Evolutionary conservation across 2,113 vertebrate genomes (phyloP).

Genomic region (Thomomys bottae): DNA sequence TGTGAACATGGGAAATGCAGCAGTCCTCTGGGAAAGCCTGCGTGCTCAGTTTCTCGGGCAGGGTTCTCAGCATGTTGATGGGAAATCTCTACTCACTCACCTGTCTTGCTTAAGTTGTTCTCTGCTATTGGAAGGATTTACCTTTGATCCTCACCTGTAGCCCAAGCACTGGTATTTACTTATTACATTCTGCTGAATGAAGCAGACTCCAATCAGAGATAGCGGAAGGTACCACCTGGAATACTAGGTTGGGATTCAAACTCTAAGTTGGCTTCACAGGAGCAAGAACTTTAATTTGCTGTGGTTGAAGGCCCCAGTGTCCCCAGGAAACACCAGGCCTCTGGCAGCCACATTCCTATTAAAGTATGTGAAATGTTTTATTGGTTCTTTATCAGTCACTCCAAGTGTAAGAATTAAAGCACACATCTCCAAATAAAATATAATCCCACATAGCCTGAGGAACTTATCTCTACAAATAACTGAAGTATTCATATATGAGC

Average conservation of each 20-base stretch:
- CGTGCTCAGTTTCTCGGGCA: not conserved
- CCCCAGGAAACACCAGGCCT: not conserved
- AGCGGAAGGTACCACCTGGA: not conserved
- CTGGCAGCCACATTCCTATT: not conserved
- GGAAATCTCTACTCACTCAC: not conserved
- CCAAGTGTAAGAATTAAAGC: not conserved
- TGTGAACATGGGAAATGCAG: not conserved
- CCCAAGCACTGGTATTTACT: not conserved
- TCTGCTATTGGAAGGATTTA: not conserved
- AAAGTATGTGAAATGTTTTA: not conserved
- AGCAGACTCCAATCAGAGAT: not conserved
- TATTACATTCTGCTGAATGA: not conserved
- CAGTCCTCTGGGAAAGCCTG: not conserved
- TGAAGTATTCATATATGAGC: not conserved
- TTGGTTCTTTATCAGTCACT: not conserved
- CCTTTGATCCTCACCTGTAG: not conserved
- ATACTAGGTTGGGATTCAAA: not conserved
- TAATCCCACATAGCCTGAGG: not conserved
- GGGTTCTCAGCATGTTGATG: not conserved
- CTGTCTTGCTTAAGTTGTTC: not conserved
- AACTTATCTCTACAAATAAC: not conserved
- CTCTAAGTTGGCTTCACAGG: not conserved
- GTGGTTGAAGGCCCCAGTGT: not conserved
- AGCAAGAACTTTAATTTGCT: not conserved
- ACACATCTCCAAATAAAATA: not conserved